Evolutionary conservation across 1,140 invertebrate genomes (phyloP).

Genomic region (Drosophila obscura): DNA sequence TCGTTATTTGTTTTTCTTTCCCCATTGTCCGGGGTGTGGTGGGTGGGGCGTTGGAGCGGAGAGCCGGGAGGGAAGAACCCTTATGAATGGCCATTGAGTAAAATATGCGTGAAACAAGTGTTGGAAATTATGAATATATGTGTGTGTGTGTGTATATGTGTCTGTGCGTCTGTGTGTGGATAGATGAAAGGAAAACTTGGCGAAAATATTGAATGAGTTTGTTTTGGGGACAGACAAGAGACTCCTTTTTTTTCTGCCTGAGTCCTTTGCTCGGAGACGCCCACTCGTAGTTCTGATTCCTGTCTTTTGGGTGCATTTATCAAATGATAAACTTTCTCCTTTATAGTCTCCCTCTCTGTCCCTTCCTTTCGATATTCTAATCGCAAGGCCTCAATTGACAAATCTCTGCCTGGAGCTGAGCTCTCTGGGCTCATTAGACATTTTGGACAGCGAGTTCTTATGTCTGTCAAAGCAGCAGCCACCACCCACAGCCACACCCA

Average conservation of each 20-base stretch:
- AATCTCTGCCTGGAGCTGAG: slow-evolving; percentile 64
- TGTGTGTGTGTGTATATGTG: slow-evolving; percentile 24
- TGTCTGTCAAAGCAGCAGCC: slow-evolving; percentile 36
- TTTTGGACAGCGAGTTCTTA: slow-evolving; percentile 46
- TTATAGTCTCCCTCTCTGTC: too few species aligned
- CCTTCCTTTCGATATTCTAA: slow-evolving; percentile 22
- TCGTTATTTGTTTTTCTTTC: slow-evolving; percentile 56
- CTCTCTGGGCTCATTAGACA: slow-evolving; percentile 69
- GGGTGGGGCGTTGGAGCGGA: neutral
- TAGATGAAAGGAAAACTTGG: slow-evolving; percentile 22
- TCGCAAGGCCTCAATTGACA: slow-evolving; percentile 53
- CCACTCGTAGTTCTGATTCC: neutral
- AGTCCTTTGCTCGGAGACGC: neutral
- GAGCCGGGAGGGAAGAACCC: slow-evolving; percentile 14
- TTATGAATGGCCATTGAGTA: slow-evolving; percentile 71
- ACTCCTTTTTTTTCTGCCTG: neutral
- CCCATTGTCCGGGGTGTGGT: neutral
- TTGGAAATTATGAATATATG: slow-evolving; percentile 50
- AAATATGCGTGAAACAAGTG: slow-evolving; percentile 71
- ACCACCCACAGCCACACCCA: slow-evolving; percentile 13
- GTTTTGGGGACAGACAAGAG: neutral
- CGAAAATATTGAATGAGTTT: slow-evolving; percentile 46
- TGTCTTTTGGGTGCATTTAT: slow-evolving; percentile 2
- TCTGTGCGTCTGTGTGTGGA: neutral
- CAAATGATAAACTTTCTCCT: neutral